phyloP scores from a whole-genome alignment of 2,113 vertebrate genomes.

The Dipodomys stephensi region DNA sequence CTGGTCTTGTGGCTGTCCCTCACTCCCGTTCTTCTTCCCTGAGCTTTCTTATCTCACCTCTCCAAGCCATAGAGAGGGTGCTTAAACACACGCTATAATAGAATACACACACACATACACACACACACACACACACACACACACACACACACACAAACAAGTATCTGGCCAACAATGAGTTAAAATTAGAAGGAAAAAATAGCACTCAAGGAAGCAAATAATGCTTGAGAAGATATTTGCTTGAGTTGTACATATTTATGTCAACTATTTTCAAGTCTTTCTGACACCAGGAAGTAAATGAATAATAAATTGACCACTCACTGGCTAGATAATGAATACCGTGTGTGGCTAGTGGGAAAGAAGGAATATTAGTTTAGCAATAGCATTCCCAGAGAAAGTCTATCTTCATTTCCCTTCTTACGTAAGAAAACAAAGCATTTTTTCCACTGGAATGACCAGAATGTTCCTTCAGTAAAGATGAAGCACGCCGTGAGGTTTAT shows the following conservation, averaged over 20 bases:
- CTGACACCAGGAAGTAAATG: background rate
- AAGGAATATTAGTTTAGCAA: background rate
- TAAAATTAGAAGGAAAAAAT: constrained; percentile 42
- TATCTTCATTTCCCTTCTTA: constrained; percentile 17
- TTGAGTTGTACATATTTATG: background rate
- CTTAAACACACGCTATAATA: background rate
- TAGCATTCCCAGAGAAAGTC: background rate
- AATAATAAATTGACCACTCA: background rate
- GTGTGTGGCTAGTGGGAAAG: background rate
- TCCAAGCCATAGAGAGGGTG: background rate
- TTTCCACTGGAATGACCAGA: background rate
- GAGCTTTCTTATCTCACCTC: constrained; percentile 48
- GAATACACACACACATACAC: background rate
- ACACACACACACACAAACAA: background rate
- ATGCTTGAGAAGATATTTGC: background rate
- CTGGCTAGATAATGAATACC: background rate
- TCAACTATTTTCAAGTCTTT: background rate
- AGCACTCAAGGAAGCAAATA: constrained; percentile 13
- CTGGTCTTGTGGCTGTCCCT: background rate
- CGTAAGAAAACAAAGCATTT: background rate
- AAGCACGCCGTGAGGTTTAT: background rate
- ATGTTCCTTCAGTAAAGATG: background rate
- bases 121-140: background rate
- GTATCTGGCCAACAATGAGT: background rate
- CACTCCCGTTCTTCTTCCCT: constrained; percentile 28